phyloP scores from a whole-genome alignment of 1,140 invertebrate genomes.

The Brachionus rotundiformis region DNA sequence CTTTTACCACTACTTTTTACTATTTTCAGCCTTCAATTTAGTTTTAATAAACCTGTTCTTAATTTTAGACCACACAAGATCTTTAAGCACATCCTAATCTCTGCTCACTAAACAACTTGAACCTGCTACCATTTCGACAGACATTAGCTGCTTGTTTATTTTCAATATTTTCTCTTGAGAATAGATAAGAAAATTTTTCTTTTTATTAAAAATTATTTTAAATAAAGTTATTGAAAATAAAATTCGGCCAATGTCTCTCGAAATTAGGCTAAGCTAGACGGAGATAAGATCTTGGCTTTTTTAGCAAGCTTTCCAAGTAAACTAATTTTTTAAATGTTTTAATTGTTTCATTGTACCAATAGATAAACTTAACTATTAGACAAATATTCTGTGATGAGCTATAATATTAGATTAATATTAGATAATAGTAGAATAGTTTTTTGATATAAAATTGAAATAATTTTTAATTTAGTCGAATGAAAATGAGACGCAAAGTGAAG shows the following conservation, averaged over 20 bases:
- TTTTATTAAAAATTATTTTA: background rate
- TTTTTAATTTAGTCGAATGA: slow-evolving; percentile 15
- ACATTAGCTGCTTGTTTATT: background rate
- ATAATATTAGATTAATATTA: slow-evolving; percentile 24
- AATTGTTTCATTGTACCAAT: background rate
- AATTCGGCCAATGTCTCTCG: background rate
- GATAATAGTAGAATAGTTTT: background rate
- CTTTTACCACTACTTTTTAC: too few relatives aligned
- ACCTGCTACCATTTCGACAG: background rate
- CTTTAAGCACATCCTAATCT: background rate
- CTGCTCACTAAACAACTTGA: background rate
- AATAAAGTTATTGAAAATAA: background rate
- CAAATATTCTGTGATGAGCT: background rate
- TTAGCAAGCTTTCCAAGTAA: background rate
- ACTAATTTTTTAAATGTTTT: background rate
- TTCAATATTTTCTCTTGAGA: background rate
- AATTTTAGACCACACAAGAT: background rate
- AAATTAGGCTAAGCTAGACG: background rate
- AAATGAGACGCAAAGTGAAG: background rate
- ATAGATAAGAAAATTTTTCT: background rate
- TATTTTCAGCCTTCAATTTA: too few relatives aligned
- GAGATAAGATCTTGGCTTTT: background rate
- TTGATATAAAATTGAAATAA: background rate
- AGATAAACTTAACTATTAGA: background rate
- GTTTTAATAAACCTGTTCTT: background rate